Base-by-base conservation (phyloP, 2,888 invertebrate species). In the Brachyptera putata region DNA sequence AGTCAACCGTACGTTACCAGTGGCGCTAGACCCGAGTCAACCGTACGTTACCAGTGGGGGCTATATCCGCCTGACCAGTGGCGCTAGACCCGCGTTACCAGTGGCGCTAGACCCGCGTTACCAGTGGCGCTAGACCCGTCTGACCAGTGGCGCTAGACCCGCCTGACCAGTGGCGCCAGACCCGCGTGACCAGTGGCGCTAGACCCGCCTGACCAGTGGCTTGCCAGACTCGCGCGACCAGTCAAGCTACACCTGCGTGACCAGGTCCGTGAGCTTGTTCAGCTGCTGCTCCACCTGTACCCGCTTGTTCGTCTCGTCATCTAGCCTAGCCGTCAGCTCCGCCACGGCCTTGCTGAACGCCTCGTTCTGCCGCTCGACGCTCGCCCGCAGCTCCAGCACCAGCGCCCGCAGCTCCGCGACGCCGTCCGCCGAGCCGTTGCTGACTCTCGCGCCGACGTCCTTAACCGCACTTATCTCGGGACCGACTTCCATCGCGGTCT, bases 51-150 rank as follows among this genome's bases (percentile, higher is more conserved):
- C n/a, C n/a, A n/a, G n/a, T n/a, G n/a, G n/a, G n/a, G n/a, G n/a
- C n/a, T n/a, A n/a, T n/a, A n/a, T n/a, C n/a, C n/a, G n/a, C n/a
- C n/a, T n/a, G n/a, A n/a, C n/a, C n/a, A n/a, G n/a, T n/a, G n/a
- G n/a, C n/a, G 36, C n/a, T 36, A 86, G 73, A 87, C 87, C 74
- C 86, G 85, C 70, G 86, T 85, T 69, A 86, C 84, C 70, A 84
- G 84, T n/a, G n/a, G n/a, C n/a, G 36, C n/a, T 36, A 86, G 73
- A 87, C 87, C 74, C 86, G 85, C 70, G 86, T 85, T 69, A 86
- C 84, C 70, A 84, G 84, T n/a, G n/a, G n/a, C n/a, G n/a, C n/a
- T n/a, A n/a, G n/a, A n/a, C n/a, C n/a, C n/a, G n/a, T n/a, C n/a
- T n/a, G n/a, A n/a, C n/a, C n/a, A n/a, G n/a, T n/a, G n/a, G n/a